Base-by-base conservation (phyloP, 2,888 invertebrate species). In the Athetis lepigone region DNA sequence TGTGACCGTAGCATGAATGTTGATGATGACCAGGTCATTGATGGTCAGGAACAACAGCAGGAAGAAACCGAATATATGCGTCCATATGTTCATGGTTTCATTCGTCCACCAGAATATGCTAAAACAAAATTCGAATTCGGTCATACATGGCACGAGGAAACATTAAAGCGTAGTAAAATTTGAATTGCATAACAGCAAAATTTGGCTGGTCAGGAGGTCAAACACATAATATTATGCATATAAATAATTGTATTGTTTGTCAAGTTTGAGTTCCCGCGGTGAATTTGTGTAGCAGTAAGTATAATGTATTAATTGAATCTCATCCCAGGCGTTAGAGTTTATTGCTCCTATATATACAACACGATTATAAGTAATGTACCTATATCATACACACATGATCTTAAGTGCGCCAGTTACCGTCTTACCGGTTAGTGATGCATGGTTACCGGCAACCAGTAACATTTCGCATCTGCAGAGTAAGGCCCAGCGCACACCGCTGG, bases 81-180 rank as follows among this genome's bases (percentile, higher is more conserved):
- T 98, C 99, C 99, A 99, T 87, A 99, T 99, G 88, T 99, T 99
- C 88, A 99, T 96, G 0, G 99, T 99, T 92, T 99, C 99, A 90
- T 99, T 99, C 60, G 98, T 99, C 98, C 98, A 98, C 97, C 98
- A 98, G 93, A 99, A 98, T 87, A 98, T 95, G 90, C 99, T 98
- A 94, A 72, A 96, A 90, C 74, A 85, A 66, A 69, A 70, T 63
- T 51, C 45, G 50, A 78, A 63, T 63, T 39, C 49, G 36, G 19
- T 70, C 52, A 42, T 29, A 59, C 50, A 61, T 63, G 19, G 54
- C 56, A 65, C 37, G 11, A 52, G 46, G 42, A 66, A 77, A 60
- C 19, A 5, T 49, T 16, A 36, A 51, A 51, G 40, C 29, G 11
- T 52, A 16, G 13, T 19, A 27, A 21, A 45, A 68, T 69, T 74